phyloP scores from a whole-genome alignment of 2,888 invertebrate genomes.

The Caenorhabditis sp. region DNA sequence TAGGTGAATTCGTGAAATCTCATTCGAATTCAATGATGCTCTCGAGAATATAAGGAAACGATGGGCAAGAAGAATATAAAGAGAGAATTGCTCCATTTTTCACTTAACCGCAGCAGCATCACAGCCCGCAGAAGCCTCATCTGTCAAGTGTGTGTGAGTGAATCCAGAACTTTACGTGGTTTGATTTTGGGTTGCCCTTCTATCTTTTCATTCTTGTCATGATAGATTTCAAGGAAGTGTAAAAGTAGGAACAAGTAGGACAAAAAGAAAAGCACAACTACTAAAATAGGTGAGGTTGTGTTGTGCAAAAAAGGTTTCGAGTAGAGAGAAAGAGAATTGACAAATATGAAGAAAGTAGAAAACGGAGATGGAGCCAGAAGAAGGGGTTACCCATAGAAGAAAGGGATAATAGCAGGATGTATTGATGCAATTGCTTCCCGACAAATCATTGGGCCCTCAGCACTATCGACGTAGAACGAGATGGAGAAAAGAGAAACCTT shows the following conservation, averaged over 20 bases:
- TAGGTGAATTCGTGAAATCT: conserved; percentile 65
- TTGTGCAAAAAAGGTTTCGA: neutral
- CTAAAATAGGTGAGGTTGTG: neutral
- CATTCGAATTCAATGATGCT: conserved; percentile 66
- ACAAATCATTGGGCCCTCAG: conserved; percentile 55
- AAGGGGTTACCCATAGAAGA: conserved; percentile 27
- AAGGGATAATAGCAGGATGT: conserved; percentile 60
- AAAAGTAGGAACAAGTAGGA: neutral
- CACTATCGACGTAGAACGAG: conserved; percentile 33
- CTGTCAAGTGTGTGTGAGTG: conserved; percentile 55
- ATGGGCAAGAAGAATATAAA: neutral
- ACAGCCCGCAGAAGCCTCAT: conserved; percentile 34
- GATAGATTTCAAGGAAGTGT: neutral
- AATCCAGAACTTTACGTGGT: conserved; percentile 51
- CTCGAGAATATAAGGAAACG: too few relatives aligned
- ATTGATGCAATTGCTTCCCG: conserved; percentile 63
- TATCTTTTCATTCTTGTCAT: too few relatives aligned
- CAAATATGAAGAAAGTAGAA: conserved; percentile 52
- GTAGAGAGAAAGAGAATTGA: conserved; percentile 14
- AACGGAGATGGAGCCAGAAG: conserved; percentile 23
- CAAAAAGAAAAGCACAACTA: neutral
- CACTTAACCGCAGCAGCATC: conserved; percentile 34
- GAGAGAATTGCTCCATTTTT: conserved; percentile 40
- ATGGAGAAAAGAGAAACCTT: conserved; percentile 49
- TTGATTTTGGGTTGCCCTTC: conserved; percentile 21